A percentile compares a stretch with the other conserved stretches of the same genome.
phyloP scores from a whole-genome alignment of 2,888 invertebrate genomes.

The Agonum fuliginosum region DNA sequence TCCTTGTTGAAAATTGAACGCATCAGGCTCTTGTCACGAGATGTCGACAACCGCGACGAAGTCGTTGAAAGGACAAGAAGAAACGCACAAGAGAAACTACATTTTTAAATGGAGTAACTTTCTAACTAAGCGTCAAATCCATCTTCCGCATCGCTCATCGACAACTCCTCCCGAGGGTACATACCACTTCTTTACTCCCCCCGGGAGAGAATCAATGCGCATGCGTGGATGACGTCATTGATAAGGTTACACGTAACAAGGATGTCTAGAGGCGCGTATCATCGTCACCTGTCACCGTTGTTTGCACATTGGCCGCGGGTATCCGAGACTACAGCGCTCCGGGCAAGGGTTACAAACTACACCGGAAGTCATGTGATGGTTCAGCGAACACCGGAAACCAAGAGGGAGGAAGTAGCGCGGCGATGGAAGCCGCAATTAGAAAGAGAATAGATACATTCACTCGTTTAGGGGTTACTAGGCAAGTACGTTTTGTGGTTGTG shows the following conservation, averaged over 20 bases:
- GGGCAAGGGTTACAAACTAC: no score
- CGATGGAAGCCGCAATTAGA: neutral
- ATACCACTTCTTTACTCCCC: no score
- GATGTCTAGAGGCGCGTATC: slow-evolving; percentile 19
- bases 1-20: slow-evolving; percentile 46
- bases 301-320: slow-evolving; percentile 13
- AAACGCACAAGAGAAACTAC: no score
- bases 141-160: no score
- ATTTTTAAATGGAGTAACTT: no score
- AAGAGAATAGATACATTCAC: no score
- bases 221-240: slow-evolving; percentile 30
- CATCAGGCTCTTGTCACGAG: slow-evolving; percentile 39
- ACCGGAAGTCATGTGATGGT: neutral
- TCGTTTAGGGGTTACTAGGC: no score
- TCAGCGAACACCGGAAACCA: neutral
- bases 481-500: no score
- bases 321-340: no score
- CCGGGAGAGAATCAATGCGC: slow-evolving; percentile 26
- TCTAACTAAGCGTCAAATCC: no score
- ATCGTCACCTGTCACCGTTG: slow-evolving; percentile 35
- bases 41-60: neutral
- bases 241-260: slow-evolving; percentile 38
- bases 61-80: no score
- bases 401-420: neutral
- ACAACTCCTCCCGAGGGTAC: slow-evolving; percentile 14